A percentile compares a stretch with the other conserved stretches of the same genome.
Conservation (phyloP, 1,140 invertebrate species). For the Drosophila subpulchrella region DNA sequence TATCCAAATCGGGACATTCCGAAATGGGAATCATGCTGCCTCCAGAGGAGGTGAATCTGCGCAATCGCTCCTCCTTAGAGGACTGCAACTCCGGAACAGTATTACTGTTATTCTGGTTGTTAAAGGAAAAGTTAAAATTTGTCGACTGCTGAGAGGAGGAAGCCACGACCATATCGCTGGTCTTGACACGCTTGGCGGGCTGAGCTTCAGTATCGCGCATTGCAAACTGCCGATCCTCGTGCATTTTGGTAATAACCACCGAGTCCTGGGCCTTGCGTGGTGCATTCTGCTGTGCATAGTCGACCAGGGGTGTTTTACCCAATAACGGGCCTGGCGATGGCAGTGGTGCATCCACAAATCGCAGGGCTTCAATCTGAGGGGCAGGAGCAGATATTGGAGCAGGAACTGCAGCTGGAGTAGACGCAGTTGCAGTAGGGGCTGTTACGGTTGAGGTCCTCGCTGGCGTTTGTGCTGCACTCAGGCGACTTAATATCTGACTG, state of each 20-base stretch:
- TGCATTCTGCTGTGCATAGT: conserved; percentile 80
- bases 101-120: conserved; percentile 12
- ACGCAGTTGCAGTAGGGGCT: conserved; percentile 3
- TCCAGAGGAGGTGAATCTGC: conserved; percentile 76
- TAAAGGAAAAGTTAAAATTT: conserved; percentile 27
- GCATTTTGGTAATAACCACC: conserved; percentile 82
- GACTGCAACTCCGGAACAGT: conserved; percentile 14
- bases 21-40: conserved; percentile 81
- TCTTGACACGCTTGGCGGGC: conserved; percentile 48
- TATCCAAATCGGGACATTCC: conserved; percentile 75
- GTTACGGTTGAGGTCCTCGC: conserved; percentile 55
- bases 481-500: conserved; percentile 85
- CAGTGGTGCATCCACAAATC: conserved; percentile 86
- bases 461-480: conserved; percentile 70
- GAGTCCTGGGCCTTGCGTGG: conserved; percentile 66
- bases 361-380: conserved; percentile 45
- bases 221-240: conserved; percentile 69
- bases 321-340: conserved; percentile 92
- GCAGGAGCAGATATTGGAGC: conserved; percentile 17
- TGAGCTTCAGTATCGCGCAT: conserved; percentile 17
- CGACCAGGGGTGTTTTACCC: conserved; percentile 91
- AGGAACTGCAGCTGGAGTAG: conserved; percentile 12
- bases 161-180: conserved; percentile 7
- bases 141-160: conserved; percentile 18
- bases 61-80: conserved; percentile 72